Evolutionary conservation across 2,888 invertebrate species (phyloP).

Genomic region (Platycheirus rosarum): DNA sequence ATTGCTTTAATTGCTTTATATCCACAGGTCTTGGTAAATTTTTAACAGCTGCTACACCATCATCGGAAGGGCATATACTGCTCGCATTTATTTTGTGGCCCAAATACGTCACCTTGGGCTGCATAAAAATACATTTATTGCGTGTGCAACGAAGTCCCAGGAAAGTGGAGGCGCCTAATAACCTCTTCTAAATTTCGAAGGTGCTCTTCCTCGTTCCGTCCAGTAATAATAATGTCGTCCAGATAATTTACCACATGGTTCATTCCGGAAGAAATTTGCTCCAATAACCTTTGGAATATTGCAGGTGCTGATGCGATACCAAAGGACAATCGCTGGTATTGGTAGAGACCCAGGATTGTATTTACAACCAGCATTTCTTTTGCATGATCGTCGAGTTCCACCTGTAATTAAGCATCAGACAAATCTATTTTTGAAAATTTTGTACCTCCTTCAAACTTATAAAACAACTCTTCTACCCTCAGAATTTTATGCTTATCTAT

Average conservation of each 20-base stretch:
- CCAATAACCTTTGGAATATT: constrained; percentile 79
- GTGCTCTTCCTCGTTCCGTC: constrained; percentile 74
- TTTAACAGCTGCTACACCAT: constrained; percentile 27
- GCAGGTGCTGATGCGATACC: constrained; percentile 78
- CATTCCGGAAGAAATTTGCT: constrained; percentile 77
- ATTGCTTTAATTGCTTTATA: constrained; percentile 54
- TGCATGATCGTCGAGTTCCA: constrained; percentile 50
- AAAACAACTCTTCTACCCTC: constrained; percentile 74
- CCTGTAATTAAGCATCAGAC: constrained; percentile 78
- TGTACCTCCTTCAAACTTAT: constrained; percentile 26
- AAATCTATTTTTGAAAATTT: not conserved
- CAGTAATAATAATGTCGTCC: constrained; percentile 77
- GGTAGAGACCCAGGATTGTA: too few species aligned
- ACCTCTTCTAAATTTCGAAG: constrained; percentile 74
- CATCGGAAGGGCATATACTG: constrained; percentile 56
- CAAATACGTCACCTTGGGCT: constrained; percentile 76
- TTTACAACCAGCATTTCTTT: too few species aligned
- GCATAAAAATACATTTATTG: constrained; percentile 73
- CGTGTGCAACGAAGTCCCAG: too few species aligned
- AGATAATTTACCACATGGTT: constrained; percentile 74
- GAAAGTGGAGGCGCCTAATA: not conserved
- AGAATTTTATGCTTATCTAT: constrained; percentile 76
- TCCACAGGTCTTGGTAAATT: constrained; percentile 33
- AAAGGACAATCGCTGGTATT: too few species aligned
- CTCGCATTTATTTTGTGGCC: constrained; percentile 2